Conservation (phyloP, 2,113 vertebrate species). For the Petromus typicus region DNA sequence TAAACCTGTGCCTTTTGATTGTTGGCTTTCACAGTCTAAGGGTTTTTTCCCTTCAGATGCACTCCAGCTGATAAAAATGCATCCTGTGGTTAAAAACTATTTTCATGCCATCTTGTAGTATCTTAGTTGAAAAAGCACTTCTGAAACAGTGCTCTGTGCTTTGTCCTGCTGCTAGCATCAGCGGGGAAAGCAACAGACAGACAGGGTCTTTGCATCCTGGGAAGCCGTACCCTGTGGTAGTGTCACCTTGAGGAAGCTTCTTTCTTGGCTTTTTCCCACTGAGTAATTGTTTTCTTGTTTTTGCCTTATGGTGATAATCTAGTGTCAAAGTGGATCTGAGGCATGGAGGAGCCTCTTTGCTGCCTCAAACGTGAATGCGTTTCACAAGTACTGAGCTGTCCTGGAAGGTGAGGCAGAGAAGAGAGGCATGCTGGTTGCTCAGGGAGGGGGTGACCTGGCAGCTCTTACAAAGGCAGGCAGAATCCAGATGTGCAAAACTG, state of each 20-base stretch:
- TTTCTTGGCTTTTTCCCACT: not conserved
- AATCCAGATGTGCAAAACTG: not conserved
- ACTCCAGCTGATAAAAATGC: not conserved
- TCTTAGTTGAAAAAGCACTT: not conserved
- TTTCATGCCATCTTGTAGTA: not conserved
- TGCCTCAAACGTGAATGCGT: not conserved
- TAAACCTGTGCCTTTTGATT: not conserved
- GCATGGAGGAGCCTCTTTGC: not conserved
- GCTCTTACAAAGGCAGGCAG: not conserved
- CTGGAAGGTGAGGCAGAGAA: not conserved
- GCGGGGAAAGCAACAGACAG: not conserved
- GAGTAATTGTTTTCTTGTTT: not conserved
- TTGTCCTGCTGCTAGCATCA: not conserved
- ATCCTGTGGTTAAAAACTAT: not conserved
- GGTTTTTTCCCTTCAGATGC: not conserved
- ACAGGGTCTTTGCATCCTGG: not conserved
- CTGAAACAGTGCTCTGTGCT: fast-evolving
- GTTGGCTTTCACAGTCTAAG: not conserved
- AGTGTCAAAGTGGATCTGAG: not conserved
- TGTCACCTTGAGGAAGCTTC: not conserved
- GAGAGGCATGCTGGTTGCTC: not conserved
- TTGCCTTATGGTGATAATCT: not conserved
- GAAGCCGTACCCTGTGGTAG: fast-evolving
- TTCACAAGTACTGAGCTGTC: not conserved
- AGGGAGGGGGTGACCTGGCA: not conserved